phyloP scores from a whole-genome alignment of 2,888 invertebrate genomes.

The Mayetiola destructor region DNA sequence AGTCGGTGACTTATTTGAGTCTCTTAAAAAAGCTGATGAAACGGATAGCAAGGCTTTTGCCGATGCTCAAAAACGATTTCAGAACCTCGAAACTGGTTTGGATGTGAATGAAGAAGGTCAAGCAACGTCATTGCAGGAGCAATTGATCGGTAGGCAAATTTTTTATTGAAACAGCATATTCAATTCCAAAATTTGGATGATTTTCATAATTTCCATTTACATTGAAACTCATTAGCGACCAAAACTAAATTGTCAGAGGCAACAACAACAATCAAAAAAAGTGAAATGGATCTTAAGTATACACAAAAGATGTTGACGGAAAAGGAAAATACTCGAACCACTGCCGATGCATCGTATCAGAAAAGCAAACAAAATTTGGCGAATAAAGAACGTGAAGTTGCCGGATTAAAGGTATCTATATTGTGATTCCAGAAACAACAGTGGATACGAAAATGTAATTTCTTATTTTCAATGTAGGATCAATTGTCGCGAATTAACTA shows the following conservation, averaged over 20 bases:
- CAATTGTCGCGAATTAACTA: slow-evolving; percentile 42
- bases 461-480: slow-evolving; percentile 32
- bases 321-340: slow-evolving; percentile 51
- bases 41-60: slow-evolving; percentile 50
- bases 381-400: slow-evolving; percentile 41
- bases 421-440: slow-evolving; percentile 19
- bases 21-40: slow-evolving; percentile 50
- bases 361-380: slow-evolving; percentile 47
- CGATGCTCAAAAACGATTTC: slow-evolving; percentile 61
- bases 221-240: background rate
- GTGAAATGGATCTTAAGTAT: slow-evolving; percentile 57
- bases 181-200: background rate
- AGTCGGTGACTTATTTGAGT: slow-evolving; percentile 49
- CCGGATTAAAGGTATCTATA: slow-evolving; percentile 38
- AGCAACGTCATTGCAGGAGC: slow-evolving; percentile 75
- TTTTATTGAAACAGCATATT: background rate
- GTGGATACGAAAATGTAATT: too few relatives aligned
- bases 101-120: slow-evolving; percentile 63
- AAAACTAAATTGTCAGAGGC: slow-evolving; percentile 43
- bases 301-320: slow-evolving; percentile 45
- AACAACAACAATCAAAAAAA: slow-evolving; percentile 62
- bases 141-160: slow-evolving; percentile 55
- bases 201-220: slow-evolving; percentile 3
- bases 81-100: slow-evolving; percentile 73
- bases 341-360: slow-evolving; percentile 50